phyloP scores from a whole-genome alignment of 1,140 invertebrate species.

The Dendrolimus kikuchii region DNA sequence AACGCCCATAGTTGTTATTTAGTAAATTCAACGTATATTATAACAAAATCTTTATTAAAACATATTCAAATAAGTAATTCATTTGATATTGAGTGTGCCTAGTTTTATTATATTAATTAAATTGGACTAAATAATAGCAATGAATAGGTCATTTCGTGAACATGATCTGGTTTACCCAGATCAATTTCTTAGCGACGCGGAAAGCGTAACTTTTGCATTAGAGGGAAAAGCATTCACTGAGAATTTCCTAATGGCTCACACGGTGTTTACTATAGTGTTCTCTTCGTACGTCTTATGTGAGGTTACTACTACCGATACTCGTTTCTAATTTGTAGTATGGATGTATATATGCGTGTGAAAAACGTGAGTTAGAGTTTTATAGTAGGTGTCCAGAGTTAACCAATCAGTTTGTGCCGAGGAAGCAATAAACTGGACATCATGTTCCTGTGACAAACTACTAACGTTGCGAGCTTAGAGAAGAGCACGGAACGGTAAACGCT shows the following conservation, averaged over 20 bases:
- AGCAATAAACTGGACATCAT: conserved; percentile 43
- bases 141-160: no score
- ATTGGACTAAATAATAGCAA: no score
- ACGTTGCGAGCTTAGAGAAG: conserved; percentile 12
- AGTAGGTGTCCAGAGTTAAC: conserved; percentile 23
- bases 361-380: conserved; percentile 19
- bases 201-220: conserved; percentile 6
- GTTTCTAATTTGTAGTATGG: not conserved
- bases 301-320: no score
- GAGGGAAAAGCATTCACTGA: conserved; percentile 3
- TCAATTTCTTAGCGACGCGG: not conserved
- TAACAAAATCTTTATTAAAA: no score
- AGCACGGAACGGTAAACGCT: conserved; percentile 12
- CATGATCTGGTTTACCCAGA: no score
- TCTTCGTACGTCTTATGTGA: not conserved
- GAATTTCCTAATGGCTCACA: conserved; percentile 14
- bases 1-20: no score
- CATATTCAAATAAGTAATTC: no score
- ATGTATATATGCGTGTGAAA: conserved; percentile 2
- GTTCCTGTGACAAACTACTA: conserved; percentile 27
- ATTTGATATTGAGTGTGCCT: no score
- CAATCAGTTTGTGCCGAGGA: conserved; percentile 32
- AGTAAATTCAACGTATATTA: no score
- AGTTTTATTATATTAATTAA: no score
- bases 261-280: conserved; percentile 4